Evolutionary conservation across 2,113 vertebrate genomes (phyloP).

Genomic region (Manacus vitellinus): DNA sequence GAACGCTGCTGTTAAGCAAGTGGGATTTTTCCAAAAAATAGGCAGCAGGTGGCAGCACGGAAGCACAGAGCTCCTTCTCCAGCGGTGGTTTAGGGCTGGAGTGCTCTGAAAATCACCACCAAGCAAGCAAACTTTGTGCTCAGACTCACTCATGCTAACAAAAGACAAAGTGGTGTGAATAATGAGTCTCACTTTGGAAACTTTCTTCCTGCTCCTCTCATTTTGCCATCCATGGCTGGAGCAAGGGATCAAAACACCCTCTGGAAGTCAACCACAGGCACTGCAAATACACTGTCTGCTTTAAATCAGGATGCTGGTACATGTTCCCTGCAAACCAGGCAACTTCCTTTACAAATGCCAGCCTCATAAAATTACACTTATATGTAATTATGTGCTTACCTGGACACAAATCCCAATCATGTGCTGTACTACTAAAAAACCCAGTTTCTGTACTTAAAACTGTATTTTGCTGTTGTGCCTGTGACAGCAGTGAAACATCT

Average conservation of each 20-base stretch:
- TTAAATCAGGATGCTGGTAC: background rate
- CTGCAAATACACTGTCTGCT: background rate
- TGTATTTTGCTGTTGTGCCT: background rate
- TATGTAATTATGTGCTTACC: background rate
- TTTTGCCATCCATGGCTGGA: background rate
- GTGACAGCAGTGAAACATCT: background rate
- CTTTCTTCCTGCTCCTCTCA: background rate
- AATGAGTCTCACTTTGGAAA: background rate
- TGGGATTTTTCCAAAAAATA: background rate
- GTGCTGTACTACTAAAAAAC: background rate
- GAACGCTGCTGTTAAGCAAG: background rate
- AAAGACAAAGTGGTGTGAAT: background rate
- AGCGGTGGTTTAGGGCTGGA: background rate
- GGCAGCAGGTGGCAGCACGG: slow-evolving; percentile 40
- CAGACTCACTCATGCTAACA: background rate
- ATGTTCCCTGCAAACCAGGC: background rate
- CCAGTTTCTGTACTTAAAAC: background rate
- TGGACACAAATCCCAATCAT: background rate
- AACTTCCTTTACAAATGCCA: background rate
- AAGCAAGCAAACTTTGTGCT: background rate
- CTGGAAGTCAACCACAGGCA: background rate
- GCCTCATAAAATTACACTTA: background rate
- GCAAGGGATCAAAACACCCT: background rate
- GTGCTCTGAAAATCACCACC: accelerated
- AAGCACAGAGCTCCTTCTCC: background rate